Conservation (phyloP, 2,797 vertebrate species). For the Phrynocephalus guinanensis region DNA sequence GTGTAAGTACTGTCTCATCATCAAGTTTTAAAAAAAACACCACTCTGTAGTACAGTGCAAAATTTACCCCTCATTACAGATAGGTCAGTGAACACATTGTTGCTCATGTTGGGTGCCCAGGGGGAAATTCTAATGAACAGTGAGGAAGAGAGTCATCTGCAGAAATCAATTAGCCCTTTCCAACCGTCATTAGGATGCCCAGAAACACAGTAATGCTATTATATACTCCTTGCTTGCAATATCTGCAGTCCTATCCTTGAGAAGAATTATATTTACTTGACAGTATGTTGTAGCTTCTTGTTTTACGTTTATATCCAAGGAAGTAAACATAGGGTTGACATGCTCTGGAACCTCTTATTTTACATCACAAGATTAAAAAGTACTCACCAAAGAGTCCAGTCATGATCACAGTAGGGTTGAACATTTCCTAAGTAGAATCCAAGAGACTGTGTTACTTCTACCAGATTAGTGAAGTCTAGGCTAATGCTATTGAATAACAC, state of each 20-base stretch:
- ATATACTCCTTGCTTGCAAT: neutral
- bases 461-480: constrained; percentile 95
- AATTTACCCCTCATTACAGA: constrained; percentile 71
- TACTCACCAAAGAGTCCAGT: constrained; percentile 96
- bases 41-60: constrained; percentile 61
- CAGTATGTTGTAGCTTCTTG: neutral
- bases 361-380: constrained; percentile 26
- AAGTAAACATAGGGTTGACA: neutral
- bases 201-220: constrained; percentile 44
- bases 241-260: neutral
- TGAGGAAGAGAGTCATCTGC: constrained; percentile 55
- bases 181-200: constrained; percentile 27
- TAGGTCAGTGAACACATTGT: constrained; percentile 66
- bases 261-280: neutral
- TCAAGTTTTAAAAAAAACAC: constrained; percentile 55
- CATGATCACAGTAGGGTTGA: constrained; percentile 95
- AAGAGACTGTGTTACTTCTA: constrained; percentile 96
- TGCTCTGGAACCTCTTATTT: neutral
- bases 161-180: constrained; percentile 61
- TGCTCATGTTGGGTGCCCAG: constrained; percentile 46
- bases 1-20: constrained; percentile 48
- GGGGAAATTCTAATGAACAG: constrained; percentile 55
- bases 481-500: constrained; percentile 98
- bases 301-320: neutral
- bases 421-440: constrained; percentile 99